Base-by-base conservation (phyloP, 2,888 invertebrate species). In the Andrena chrysosceles region DNA sequence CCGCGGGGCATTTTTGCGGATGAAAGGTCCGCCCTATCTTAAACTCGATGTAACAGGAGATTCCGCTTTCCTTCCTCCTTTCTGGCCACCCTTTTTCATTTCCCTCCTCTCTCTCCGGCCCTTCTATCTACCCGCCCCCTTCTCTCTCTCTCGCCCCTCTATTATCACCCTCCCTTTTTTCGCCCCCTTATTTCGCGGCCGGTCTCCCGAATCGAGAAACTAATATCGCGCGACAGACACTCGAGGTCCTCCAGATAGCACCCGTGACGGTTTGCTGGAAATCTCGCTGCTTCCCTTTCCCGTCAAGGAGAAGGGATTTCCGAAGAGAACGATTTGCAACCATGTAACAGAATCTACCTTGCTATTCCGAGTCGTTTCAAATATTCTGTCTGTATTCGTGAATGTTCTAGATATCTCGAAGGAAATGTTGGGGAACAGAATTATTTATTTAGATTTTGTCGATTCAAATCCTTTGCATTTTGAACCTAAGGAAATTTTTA, bases 1-100 rank as follows among this genome's bases (percentile, higher is more conserved):
- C 92, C 93, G 89, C 85, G 92, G 91, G 93, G 91, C 92, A 93
- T 92, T 93, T 93, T 93, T 90, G 89, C 90, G 90, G 89, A 90
- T 89, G 88, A 89, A 89, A 90, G 89, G 82, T 85, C 90, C 87
- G 86, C 87, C 86, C 87, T 87, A 85, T 85, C 89, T 87, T 81
- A 82, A 85, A 84, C 85, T 89, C 87, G 82, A 85, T 85, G 82
- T 86, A 88, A 88, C 78, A 70, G 69, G 82, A 81, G 83, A 85
- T 85, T 70, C 81, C 83, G 54, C 71, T 81, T 59, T 76, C 35
- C 76, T 20, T 48, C 60, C 70, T 60, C 16, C 64, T 20, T 13
- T 35, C 64, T 31, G 33, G 20, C 71, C 60, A 35, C 73, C 63
- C 35, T 23, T 62, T 63, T 35, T 49, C 75, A 56, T 60, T 70